Evolutionary conservation across 1,140 invertebrate species (phyloP).

Genomic region (Zaprionus gabonicus): DNA sequence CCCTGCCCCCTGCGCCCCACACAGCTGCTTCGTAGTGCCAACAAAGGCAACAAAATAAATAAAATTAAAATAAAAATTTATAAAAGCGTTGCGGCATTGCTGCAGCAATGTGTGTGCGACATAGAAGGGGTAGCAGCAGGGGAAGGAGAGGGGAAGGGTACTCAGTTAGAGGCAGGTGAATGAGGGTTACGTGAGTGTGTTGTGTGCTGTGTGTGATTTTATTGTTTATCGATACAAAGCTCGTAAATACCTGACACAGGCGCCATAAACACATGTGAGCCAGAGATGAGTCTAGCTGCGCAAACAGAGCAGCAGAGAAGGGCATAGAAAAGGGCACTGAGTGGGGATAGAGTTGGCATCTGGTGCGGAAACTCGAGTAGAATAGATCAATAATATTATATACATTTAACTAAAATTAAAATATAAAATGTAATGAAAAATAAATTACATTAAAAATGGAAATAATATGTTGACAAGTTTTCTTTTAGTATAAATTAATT

Average conservation of each 20-base stretch:
- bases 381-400: neutral
- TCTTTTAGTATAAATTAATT: too few species aligned
- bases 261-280: slow-evolving; percentile 32
- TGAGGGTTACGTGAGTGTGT: slow-evolving; percentile 12
- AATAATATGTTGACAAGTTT: neutral
- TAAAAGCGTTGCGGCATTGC: slow-evolving; percentile 50
- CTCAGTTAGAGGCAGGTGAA: neutral
- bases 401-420: neutral
- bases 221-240: slow-evolving; percentile 80
- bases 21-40: neutral
- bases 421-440: neutral
- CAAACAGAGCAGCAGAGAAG: neutral
- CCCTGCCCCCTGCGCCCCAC: neutral
- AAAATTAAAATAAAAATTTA: slow-evolving; percentile 81
- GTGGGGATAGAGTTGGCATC: neutral
- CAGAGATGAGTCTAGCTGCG: slow-evolving; percentile 28
- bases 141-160: neutral
- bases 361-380: neutral
- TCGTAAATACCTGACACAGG: slow-evolving; percentile 73
- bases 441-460: neutral
- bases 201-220: slow-evolving; percentile 60
- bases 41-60: slow-evolving; percentile 63
- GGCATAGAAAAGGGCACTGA: neutral
- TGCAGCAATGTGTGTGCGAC: slow-evolving; percentile 10
- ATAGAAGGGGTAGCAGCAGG: neutral